Evolutionary conservation across 2,797 vertebrate species (phyloP), one percentile per base, ranked within the genome.

Genomic region (Urosaurus nigricauda): DNA sequence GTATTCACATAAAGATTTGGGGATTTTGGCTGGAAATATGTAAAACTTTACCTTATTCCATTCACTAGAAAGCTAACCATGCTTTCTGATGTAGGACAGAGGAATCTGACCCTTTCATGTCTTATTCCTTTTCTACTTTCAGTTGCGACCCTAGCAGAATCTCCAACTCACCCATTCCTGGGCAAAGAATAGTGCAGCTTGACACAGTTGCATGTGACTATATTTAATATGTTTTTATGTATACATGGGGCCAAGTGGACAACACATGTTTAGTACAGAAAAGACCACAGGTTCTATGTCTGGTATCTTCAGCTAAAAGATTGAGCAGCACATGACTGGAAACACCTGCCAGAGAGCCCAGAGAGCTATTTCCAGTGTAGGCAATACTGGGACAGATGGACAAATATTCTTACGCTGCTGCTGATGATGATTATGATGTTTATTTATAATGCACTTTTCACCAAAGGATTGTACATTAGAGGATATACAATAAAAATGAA

Each of bases 1-100:
- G 77, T 92, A 92, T 92, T 94, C 82, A 93, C 83, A 58, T 92
- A 93, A 93, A 73, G 91, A 85, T 0, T 32, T 94, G 87, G 92
- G 17, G 86, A 84, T 87, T 87, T 85, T 83, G 84, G 89, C 83
- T 88, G 89, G 89, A 91, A 75, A 85, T 89, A 93, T 71, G 84
- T 11, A 86, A 89, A 94, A 87, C 21, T 68, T 37, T 29, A 58
- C 29, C 65, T 79, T 83, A 58, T 68, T 29, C 60, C 19, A 70
- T 58, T 77, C 78, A 81, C 26, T 82, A 73, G 17, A 43, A 86
- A 82, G 47, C 26, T 53, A 43, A 32, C 56, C 7, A 77, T 19
- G 26, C 65, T 73, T 16, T 8, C n/a, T 24, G 16, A 82, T 70
- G 16, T 68, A 82, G 60, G 71, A 82, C 35, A 86, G 2, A 77